phyloP scores from a whole-genome alignment of 1,140 invertebrate genomes.

The Nymphalis io region DNA sequence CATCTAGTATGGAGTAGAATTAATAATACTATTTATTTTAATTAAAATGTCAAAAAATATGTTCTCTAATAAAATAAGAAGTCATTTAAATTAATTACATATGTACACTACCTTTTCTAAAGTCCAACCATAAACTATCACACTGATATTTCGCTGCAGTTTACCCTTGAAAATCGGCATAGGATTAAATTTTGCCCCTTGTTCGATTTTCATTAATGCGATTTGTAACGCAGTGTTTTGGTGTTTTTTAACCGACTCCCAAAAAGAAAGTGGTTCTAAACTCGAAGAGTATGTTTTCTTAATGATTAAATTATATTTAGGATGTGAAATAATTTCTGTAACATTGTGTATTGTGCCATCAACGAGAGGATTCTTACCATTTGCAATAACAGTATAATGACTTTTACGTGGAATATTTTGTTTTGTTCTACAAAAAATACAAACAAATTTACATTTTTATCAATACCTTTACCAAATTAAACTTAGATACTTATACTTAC shows the following conservation, averaged over 20 bases:
- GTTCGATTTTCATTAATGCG: constrained; percentile 46
- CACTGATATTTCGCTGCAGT: constrained; percentile 11
- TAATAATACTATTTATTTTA: not conserved
- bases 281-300: not conserved
- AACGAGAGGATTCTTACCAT: constrained; percentile 40
- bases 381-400: constrained; percentile 42
- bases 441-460: not conserved
- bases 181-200: constrained; percentile 13
- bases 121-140: constrained; percentile 46
- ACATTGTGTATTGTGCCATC: constrained; percentile 52
- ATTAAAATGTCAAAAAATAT: too few species aligned
- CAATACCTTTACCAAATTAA: not conserved
- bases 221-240: constrained; percentile 3
- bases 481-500: constrained; percentile 28
- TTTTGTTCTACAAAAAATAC: constrained; percentile 21
- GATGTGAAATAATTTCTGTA: constrained; percentile 38
- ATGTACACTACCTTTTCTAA: constrained; percentile 40
- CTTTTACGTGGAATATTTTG: constrained; percentile 12
- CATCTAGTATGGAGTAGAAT: constrained; percentile 27
- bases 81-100: not conserved
- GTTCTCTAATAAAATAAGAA: too few species aligned
- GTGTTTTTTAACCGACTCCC: not conserved
- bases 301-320: constrained; percentile 3
- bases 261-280: too few species aligned
- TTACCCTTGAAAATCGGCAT: constrained; percentile 19